phyloP scores from a whole-genome alignment of 2,888 invertebrate genomes.

The Imbricaverruca yamaguchii region DNA sequence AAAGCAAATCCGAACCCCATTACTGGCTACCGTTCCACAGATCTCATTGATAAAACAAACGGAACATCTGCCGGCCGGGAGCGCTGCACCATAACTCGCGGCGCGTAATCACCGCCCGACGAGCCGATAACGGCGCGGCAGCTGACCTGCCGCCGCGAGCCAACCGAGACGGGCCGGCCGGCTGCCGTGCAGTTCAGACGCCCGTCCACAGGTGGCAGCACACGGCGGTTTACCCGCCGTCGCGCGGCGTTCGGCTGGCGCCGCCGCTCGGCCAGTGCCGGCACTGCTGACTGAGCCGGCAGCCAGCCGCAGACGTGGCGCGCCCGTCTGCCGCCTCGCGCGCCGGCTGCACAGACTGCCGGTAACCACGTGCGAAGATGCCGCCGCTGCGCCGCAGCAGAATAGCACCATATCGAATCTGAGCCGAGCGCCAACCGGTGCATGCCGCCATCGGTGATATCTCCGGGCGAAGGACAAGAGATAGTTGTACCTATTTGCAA shows the following conservation, averaged over 20 bases:
- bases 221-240: neutral
- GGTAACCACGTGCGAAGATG: too few relatives aligned
- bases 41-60: slow-evolving; percentile 18
- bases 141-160: neutral
- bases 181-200: neutral
- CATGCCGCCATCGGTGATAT: too few relatives aligned
- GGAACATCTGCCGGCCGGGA: neutral
- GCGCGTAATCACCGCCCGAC: neutral
- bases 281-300: neutral
- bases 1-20: neutral
- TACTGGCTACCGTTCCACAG: neutral
- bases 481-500: too few relatives aligned
- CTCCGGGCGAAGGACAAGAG: too few relatives aligned
- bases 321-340: too few relatives aligned
- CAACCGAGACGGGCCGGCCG: neutral
- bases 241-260: neutral
- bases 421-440: too few relatives aligned
- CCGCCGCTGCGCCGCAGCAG: too few relatives aligned
- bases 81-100: neutral
- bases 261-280: neutral
- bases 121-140: neutral
- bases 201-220: neutral
- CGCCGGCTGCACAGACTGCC: too few relatives aligned
- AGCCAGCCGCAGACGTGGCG: too few relatives aligned
- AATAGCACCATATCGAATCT: too few relatives aligned